Evolutionary conservation across 2,888 invertebrate genomes (phyloP).

Genomic region (Plebejus anna): DNA sequence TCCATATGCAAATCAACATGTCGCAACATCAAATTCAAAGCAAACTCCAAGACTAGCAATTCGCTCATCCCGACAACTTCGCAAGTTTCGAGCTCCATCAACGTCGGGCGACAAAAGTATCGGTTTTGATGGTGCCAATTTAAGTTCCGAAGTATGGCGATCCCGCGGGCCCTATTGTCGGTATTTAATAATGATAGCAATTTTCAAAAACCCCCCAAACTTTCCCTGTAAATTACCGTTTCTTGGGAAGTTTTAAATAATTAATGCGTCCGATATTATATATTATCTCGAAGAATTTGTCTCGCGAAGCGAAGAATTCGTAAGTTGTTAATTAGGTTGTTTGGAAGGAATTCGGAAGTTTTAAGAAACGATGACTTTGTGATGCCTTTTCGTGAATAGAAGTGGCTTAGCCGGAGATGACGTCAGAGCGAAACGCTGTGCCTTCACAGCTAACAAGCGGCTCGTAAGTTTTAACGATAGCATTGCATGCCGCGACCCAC

Average conservation of each 20-base stretch:
- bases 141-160: conserved; percentile 25
- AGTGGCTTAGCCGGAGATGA: neutral
- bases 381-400: neutral
- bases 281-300: conserved; percentile 1
- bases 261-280: conserved; percentile 3
- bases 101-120: conserved; percentile 15
- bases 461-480: conserved; percentile 37
- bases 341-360: neutral
- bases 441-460: conserved; percentile 18
- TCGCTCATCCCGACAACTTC: neutral
- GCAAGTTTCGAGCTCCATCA: neutral
- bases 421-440: conserved; percentile 2
- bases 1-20: conserved; percentile 25
- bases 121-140: conserved; percentile 19
- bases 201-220: conserved; percentile 10
- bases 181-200: conserved; percentile 8
- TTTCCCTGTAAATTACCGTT: conserved; percentile 12
- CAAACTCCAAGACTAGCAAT: conserved; percentile 10
- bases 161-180: conserved; percentile 11
- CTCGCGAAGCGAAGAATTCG: neutral
- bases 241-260: conserved; percentile 6
- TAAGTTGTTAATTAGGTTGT: conserved; percentile 7
- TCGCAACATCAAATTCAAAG: conserved; percentile 7
- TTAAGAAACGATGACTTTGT: neutral
- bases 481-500: conserved; percentile 33